These are phyloP conservation scores for Baccha elongata DNA, from an alignment of 2,888 invertebrate genomes.

Conservation along the genomic window DNA sequence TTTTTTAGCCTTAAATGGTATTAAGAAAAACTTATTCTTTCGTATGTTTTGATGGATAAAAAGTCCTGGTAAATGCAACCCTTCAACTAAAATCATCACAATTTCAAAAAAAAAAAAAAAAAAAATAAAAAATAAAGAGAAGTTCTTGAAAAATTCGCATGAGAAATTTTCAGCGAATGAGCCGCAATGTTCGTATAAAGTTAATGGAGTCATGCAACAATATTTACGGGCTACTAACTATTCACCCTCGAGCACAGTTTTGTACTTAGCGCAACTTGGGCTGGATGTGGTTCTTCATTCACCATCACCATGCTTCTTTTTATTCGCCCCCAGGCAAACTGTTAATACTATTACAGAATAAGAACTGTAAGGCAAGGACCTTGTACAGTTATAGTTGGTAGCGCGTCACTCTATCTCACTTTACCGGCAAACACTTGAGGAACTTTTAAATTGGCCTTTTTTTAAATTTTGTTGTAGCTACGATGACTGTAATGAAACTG, in stretches of 20 bases:
- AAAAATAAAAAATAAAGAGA: neutral
- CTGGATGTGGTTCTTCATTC: neutral
- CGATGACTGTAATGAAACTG: conserved; percentile 38
- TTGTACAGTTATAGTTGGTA: conserved; percentile 40
- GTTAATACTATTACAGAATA: conserved; percentile 22
- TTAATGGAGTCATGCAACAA: conserved; percentile 81
- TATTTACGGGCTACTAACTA: conserved; percentile 78
- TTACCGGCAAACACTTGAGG: conserved; percentile 62
- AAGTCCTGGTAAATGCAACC: conserved; percentile 1
- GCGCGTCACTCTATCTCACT: conserved; percentile 52
- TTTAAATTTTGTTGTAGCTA: conserved; percentile 45
- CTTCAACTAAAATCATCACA: conserved; percentile 20
- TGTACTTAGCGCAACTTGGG: conserved; percentile 23
- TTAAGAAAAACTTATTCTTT: conserved; percentile 41
- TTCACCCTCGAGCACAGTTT: conserved; percentile 52
- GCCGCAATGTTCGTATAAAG: conserved; percentile 74
- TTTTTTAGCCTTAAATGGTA: conserved; percentile 14
- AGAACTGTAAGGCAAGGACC: conserved; percentile 34
- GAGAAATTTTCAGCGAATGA: conserved; percentile 54
- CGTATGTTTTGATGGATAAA: conserved; percentile 5
- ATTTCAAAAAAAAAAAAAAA: neutral
- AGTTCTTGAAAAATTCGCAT: conserved; percentile 60
- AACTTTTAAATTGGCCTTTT: conserved; percentile 70
- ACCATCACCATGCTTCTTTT: neutral
- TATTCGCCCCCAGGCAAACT: conserved; percentile 21